Evolutionary conservation across 2,797 vertebrate genomes (phyloP), one percentile per base, ranked within the genome.

Genomic region (Gymnoscopelus braueri): DNA sequence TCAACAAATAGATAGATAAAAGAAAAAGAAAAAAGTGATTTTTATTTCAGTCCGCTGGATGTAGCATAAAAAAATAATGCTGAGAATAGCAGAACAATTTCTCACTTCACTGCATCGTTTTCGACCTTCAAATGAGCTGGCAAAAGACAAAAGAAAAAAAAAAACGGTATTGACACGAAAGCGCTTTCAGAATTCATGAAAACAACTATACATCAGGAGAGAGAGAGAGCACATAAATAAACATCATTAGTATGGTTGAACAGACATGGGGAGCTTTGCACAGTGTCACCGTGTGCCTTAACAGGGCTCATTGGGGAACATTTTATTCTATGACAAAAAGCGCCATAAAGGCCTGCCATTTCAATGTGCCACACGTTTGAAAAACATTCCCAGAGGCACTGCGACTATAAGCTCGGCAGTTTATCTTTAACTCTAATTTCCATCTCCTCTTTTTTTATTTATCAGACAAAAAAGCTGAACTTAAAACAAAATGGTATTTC

Each of bases 1-100:
- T 90, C 89, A 87, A 85, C 66, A 69, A 72, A 75, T 67, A 89
- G 87, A 90, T 88, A 89, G 87, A 89, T 88, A 82, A 84, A 87
- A 82, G 65, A 85, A 82, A 88, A 74, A 75, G 47, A 81, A 70
- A 44, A 13, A 58, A 7, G 29, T 60, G 5, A 6, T 47, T 26
- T 55, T 32, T 56, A 26, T 49, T 52, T 12, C 32, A 6, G 48
- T 54, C 12, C 35, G 13, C 10, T 74, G 74, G 79, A 83, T 83
- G 88, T 83, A 74, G 79, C 73, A 63, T 32, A 75, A 77, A 74
- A 49, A 49, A 53, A 1, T 67, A 69, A 32, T 10, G 23, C 35
- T 13, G 11, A 39, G 14, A 23, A 14, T 15, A 2, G 57, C 23
- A 12, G 13, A 49, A 71, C 32, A 60, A 65, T 69, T 77, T 72